Base-by-base conservation (phyloP, 2,797 vertebrate species). In the Eulemur mongoz region DNA sequence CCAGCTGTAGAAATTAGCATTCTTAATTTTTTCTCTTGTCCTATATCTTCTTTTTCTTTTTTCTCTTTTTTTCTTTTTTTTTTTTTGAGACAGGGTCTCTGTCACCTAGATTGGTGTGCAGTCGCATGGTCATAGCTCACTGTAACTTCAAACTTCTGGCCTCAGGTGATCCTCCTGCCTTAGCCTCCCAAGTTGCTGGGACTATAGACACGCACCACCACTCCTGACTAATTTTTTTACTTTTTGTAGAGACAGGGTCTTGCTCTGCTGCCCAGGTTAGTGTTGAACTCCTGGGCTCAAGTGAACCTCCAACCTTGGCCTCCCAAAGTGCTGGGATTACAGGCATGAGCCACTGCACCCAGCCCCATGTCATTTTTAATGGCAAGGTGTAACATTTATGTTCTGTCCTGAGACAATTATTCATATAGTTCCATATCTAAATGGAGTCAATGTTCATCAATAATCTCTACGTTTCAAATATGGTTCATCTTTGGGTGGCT, bases 311-410 rank as follows among this genome's bases (percentile, higher is more conserved):
- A 23, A n/a, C 32, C 6, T 78, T 11, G 7, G 48, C 75, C 48
- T 52, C 48, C 32, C 75, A 78, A 76, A 76, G 48, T 76, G 20
- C n/a, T 52, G 73, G 73, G 48, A 76, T 52, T 76, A 22, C 11
- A 76, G 30, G 32, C 1, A 4, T n/a, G 32, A 50, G 45, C 32
- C 73, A 76, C 1, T 0, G 20, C 1, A 0, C 73, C 1, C 0
- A 7, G 75, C 32, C 57, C 32, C 35, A 35, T 85, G 57, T 59
- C 61, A 81, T 75, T 89, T 91, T 82, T 86, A 95, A 89, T 69
- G 27, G 35, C 40, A 72, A 76, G 7, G 32, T 67, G 76, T 85
- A 94, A 72, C 17, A 72, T 81, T 70, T 54, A 94, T 67, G 15
- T 81, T 86, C n/a, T 92, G 12, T 40, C 43, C 45, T 54, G 23